A percentile compares a stretch with the other conserved stretches of the same genome.
Evolutionary conservation across 2,797 vertebrate genomes (phyloP).

Genomic region (Siniperca scherzeri): DNA sequence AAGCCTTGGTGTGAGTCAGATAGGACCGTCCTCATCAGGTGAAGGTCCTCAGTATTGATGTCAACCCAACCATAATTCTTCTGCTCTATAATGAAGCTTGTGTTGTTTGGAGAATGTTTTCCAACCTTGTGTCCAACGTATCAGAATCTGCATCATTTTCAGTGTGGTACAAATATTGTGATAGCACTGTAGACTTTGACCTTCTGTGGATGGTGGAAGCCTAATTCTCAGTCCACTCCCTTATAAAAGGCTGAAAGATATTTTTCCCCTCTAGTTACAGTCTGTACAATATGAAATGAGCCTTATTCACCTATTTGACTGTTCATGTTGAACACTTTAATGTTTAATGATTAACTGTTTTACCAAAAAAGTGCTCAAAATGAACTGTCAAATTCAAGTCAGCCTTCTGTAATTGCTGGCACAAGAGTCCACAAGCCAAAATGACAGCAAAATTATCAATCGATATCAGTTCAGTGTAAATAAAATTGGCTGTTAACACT

Average conservation of each 20-base stretch:
- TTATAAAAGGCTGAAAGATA: conserved; percentile 55
- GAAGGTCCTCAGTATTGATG: not conserved
- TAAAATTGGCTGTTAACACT: no score
- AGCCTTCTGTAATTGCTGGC: no score
- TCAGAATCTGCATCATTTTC: not conserved
- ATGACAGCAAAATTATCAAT: not conserved
- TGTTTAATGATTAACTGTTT: not conserved
- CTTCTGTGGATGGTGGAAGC: conserved; percentile 34
- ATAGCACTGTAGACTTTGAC: conserved; percentile 32
- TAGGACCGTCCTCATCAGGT: not conserved
- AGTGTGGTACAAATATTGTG: not conserved
- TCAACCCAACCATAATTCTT: conserved; percentile 10
- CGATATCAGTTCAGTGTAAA: no score
- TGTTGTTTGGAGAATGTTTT: conserved; percentile 5
- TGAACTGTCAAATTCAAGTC: not conserved
- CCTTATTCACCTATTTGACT: no score
- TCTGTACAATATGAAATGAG: no score
- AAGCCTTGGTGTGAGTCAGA: not conserved
- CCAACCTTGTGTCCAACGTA: not conserved
- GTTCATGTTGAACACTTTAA: no score
- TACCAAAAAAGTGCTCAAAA: not conserved
- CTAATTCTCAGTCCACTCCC: conserved; percentile 20
- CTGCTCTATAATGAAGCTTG: not conserved
- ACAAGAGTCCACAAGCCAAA: no score
- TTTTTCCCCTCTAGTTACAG: no score